phyloP scores from a whole-genome alignment of 2,797 vertebrate species.

The Rhadinocentrus ornatus region DNA sequence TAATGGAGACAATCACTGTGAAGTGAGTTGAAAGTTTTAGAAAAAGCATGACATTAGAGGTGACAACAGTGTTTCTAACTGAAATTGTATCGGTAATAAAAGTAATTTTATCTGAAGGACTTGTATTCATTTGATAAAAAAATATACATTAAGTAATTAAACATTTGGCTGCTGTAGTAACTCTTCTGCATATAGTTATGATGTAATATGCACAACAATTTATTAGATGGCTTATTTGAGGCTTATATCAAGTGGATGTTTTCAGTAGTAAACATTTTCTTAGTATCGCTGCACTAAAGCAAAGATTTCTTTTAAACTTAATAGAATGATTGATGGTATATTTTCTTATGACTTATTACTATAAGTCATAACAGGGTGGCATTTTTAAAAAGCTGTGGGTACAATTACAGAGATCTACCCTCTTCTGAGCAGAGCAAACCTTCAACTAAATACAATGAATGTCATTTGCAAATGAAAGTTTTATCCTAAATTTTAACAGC shows the following conservation, averaged over 20 bases:
- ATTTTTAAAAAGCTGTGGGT: not conserved
- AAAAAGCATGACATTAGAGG: not conserved
- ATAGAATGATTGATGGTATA: not conserved
- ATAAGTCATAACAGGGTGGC: not conserved
- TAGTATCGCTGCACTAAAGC: not conserved
- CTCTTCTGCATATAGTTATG: not conserved
- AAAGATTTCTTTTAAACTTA: not conserved
- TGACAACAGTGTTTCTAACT: not conserved
- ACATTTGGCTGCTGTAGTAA: not conserved
- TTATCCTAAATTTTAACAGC: not conserved
- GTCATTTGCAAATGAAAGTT: constrained; percentile 1
- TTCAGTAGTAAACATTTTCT: not conserved
- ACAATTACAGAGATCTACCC: not conserved
- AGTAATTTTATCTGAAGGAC: not conserved
- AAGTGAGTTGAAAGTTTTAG: not conserved
- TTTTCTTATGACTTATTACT: no score
- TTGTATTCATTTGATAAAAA: not conserved
- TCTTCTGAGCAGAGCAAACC: not conserved
- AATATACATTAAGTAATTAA: not conserved
- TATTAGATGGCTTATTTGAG: not conserved
- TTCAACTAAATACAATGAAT: not conserved
- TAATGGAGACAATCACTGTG: not conserved
- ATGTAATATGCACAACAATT: not conserved
- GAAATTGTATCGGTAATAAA: not conserved
- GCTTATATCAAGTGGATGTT: not conserved